Evolutionary conservation across 1,140 invertebrate genomes (phyloP).

Genomic region (Halyomorpha halys): DNA sequence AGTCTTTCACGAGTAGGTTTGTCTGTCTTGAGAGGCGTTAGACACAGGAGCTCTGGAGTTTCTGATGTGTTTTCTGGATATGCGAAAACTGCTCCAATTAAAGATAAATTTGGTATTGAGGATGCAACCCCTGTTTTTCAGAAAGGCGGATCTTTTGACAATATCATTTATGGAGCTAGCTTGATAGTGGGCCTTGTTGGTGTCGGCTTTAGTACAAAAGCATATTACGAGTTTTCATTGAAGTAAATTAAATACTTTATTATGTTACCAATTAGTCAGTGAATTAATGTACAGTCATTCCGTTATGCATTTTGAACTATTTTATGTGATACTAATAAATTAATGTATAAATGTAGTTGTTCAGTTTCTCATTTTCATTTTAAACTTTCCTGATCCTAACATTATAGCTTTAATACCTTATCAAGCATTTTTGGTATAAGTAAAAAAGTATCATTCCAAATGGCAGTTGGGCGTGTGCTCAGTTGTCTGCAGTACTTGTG

Average conservation of each 20-base stretch:
- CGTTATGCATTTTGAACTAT: too few relatives aligned
- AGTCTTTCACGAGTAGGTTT: conserved; percentile 1
- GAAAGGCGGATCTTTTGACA: conserved; percentile 15
- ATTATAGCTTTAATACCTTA: too few relatives aligned
- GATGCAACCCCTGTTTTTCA: conserved; percentile 15
- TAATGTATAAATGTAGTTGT: too few relatives aligned
- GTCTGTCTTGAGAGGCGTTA: neutral
- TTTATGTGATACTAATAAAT: too few relatives aligned
- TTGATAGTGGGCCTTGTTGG: conserved; percentile 2
- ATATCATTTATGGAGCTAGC: conserved; percentile 15
- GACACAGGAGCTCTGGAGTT: neutral
- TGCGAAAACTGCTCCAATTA: neutral
- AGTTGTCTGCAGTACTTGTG: too few relatives aligned
- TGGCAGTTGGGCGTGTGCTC: too few relatives aligned
- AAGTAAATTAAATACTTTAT: neutral
- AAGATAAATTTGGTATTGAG: conserved; percentile 15
- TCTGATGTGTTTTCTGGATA: conserved; percentile 17
- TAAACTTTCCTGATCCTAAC: too few relatives aligned
- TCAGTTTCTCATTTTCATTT: too few relatives aligned
- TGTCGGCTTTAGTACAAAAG: neutral
- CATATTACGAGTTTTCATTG: conserved; percentile 13
- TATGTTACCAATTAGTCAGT: too few relatives aligned
- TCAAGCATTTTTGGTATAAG: too few relatives aligned
- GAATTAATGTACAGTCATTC: too few relatives aligned
- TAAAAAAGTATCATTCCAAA: too few relatives aligned